Evolutionary conservation across 1,140 invertebrate species (phyloP), one percentile per base, ranked within the genome.

Genomic region (Nomia melanderi): DNA sequence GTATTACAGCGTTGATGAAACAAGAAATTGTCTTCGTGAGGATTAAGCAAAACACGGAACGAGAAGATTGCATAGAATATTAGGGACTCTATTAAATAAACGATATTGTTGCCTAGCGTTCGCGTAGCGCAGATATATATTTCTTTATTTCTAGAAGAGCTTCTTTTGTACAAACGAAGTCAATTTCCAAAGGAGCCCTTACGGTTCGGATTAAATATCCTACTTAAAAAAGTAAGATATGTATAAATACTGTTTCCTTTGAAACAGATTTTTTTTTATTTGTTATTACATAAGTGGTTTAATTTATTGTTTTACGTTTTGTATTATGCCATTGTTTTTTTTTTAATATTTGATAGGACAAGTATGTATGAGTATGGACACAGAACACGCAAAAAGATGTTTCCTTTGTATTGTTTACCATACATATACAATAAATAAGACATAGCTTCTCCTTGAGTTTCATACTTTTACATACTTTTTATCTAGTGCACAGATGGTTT

Each of bases 1-100:
- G 33, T 69, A 82, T 71, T 75, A 67, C 56, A 50, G 77, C 66
- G 56, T 83, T 59, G 60, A 65, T 57, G 29, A 66, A 79, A 78
- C 74, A 59, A 78, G 59, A 72, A 62, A 14, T 36, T 33, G 31
- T 47, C 33, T 70, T 69, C 53, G 59, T 63, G 53, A 78, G 47
- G 53, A 75, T 56, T 47, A 70, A 66, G n/a, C 0, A 5, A 59
- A 31, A 57, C 47, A 69, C 25, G 77, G 76, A 82, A 72, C 31
- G 54, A 66, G 70, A 67, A 63, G 41, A 72, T 56, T 12, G 44
- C 25, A 66, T 44, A 69, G 33, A 36, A 39, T 56, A 29, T 27
- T 62, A 20, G 66, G 14, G 44, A 74, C 41, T 12, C 64, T 44
- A 23, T 25, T 23, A 39, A 50, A 31, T 29, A 11, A 60, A 31